Conservation (phyloP, 2,113 vertebrate genomes). For the Parotia lawesii region DNA sequence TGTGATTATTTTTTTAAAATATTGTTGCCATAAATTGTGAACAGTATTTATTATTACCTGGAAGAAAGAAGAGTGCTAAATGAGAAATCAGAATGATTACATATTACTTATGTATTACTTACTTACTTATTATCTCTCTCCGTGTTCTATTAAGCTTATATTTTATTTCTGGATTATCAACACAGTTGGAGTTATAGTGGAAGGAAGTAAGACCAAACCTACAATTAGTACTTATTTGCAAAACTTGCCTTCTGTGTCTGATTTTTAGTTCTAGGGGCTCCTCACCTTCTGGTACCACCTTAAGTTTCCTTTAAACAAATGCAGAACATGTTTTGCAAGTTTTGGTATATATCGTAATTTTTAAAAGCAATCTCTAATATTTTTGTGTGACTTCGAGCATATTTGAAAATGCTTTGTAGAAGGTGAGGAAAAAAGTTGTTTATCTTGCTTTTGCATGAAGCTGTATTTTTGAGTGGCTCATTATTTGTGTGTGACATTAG, state of each 20-base stretch:
- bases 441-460: neutral
- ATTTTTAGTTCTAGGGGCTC: neutral
- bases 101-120: no score
- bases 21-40: neutral
- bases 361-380: neutral
- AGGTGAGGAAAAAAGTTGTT: neutral
- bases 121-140: no score
- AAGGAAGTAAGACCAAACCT: neutral
- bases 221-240: neutral
- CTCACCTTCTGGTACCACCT: neutral
- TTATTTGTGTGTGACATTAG: constrained; percentile 19
- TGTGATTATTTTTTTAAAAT: neutral
- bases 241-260: neutral
- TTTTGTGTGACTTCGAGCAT: neutral
- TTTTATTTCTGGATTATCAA: neutral
- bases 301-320: neutral
- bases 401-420: neutral
- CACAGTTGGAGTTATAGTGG: fast-evolving
- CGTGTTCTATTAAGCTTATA: neutral
- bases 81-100: neutral
- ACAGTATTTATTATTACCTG: neutral
- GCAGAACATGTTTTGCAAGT: neutral
- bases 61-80: neutral
- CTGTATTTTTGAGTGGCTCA: neutral
- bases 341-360: neutral